Conservation (phyloP, 2,888 invertebrate genomes). For the Malthinus flaveolus region DNA sequence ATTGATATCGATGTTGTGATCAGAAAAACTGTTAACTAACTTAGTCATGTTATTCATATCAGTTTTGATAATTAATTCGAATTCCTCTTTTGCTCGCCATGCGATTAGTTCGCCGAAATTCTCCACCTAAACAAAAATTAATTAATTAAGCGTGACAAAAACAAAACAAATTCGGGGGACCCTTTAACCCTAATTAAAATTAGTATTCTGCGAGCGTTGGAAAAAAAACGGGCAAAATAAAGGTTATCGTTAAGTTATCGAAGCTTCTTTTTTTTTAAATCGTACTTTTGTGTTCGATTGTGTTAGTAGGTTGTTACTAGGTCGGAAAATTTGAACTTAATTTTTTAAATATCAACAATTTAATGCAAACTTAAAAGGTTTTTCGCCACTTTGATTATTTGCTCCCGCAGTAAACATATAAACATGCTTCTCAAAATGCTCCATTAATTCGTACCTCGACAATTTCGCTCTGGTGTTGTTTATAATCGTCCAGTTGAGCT, state of each 20-base stretch:
- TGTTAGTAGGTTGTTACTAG: too few relatives aligned
- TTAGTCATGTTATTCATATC: slow-evolving; percentile 76
- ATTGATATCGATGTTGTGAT: slow-evolving; percentile 73
- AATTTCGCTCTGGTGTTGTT: slow-evolving; percentile 46
- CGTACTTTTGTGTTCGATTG: too few relatives aligned
- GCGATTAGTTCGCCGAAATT: slow-evolving; percentile 77
- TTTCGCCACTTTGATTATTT: background rate
- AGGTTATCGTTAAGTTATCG: too few relatives aligned
- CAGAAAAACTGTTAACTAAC: slow-evolving; percentile 72
- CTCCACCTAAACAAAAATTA: slow-evolving; percentile 63
- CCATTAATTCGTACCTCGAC: slow-evolving; percentile 41
- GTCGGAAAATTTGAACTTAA: too few relatives aligned
- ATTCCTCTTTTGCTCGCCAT: slow-evolving; percentile 76
- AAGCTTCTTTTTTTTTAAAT: too few relatives aligned
- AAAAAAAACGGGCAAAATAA: too few relatives aligned
- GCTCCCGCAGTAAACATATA: background rate
- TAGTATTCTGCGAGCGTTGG: too few relatives aligned
- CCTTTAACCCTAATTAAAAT: background rate
- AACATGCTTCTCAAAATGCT: background rate
- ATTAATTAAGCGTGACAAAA: background rate
- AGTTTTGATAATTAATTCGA: slow-evolving; percentile 76
- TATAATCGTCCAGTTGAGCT: slow-evolving; percentile 45
- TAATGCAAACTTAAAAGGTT: too few relatives aligned
- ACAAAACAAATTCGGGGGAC: background rate
- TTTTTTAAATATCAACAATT: too few relatives aligned